These are phyloP conservation scores for Melanerpes aurifrons DNA, from an alignment of 2,113 vertebrate genomes.

Conservation along the genomic window DNA sequence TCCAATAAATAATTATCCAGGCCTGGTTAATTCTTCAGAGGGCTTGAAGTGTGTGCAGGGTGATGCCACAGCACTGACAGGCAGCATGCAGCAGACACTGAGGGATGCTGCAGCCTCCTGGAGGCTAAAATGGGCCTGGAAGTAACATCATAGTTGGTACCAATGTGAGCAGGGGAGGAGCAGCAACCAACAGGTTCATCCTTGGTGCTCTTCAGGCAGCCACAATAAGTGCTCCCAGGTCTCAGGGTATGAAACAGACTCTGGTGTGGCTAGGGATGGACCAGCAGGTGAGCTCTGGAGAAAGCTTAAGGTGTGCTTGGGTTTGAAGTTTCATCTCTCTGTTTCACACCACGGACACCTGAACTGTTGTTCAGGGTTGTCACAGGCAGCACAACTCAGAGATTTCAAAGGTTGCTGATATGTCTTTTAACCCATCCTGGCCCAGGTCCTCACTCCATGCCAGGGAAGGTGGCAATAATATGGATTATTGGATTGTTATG, in stretches of 20 bases:
- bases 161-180: background rate
- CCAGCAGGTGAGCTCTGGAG: background rate
- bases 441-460: background rate
- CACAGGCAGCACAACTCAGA: background rate
- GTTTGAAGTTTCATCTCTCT: background rate
- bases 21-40: constrained; percentile 16
- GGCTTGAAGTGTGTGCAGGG: background rate
- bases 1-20: constrained; percentile 20
- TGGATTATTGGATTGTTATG: constrained; percentile 3
- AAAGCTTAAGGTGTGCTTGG: background rate
- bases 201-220: background rate
- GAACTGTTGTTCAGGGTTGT: background rate
- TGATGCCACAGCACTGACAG: background rate
- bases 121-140: background rate
- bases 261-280: background rate
- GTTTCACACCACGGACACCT: background rate
- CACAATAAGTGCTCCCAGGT: background rate
- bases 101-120: constrained; percentile 7
- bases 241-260: background rate
- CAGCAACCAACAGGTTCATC: background rate
- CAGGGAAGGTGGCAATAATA: background rate
- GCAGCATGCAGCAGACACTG: background rate
- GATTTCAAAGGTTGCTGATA: background rate
- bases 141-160: background rate
- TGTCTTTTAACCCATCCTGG: background rate